A percentile compares a stretch with the other conserved stretches of the same genome.
Conservation (phyloP, 2,113 vertebrate species). For the Erythrolamprus reginae region DNA sequence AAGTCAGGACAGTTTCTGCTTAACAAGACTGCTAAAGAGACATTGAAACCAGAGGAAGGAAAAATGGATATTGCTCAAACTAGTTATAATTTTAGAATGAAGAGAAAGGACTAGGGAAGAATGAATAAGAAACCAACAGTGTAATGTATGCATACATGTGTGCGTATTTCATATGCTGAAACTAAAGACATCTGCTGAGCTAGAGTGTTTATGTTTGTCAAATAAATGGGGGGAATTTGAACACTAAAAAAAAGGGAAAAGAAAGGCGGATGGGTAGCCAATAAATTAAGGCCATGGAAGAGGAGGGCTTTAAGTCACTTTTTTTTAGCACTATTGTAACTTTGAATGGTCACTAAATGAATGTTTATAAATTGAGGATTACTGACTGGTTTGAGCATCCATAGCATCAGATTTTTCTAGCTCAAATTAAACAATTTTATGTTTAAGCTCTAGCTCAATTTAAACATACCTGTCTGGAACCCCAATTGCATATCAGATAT, state of each 20-base stretch:
- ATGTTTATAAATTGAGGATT: background rate
- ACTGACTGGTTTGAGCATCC: background rate
- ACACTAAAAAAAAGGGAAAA: slow-evolving; percentile 51
- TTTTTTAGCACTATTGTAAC: background rate
- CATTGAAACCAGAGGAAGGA: slow-evolving; percentile 3
- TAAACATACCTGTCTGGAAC: no score
- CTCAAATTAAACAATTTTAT: background rate
- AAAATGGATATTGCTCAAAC: slow-evolving; percentile 23
- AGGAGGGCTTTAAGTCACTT: slow-evolving; percentile 14
- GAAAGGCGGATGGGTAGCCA: slow-evolving; percentile 52
- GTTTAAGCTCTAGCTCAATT: no score
- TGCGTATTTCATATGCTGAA: slow-evolving; percentile 50
- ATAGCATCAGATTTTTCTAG: background rate
- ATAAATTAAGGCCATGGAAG: slow-evolving; percentile 57
- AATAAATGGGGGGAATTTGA: slow-evolving; percentile 54
- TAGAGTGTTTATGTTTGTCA: slow-evolving; percentile 45
- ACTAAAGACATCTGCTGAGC: slow-evolving; percentile 62
- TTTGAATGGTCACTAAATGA: background rate
- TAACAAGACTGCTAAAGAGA: slow-evolving; percentile 18
- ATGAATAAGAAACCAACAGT: slow-evolving; percentile 51
- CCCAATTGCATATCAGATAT: no score
- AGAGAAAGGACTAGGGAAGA: background rate
- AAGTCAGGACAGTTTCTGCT: slow-evolving; percentile 31
- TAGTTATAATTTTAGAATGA: slow-evolving; percentile 50
- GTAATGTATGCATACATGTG: slow-evolving; percentile 63